Conservation (phyloP, 2,888 invertebrate genomes). For the Netelia melanura region DNA sequence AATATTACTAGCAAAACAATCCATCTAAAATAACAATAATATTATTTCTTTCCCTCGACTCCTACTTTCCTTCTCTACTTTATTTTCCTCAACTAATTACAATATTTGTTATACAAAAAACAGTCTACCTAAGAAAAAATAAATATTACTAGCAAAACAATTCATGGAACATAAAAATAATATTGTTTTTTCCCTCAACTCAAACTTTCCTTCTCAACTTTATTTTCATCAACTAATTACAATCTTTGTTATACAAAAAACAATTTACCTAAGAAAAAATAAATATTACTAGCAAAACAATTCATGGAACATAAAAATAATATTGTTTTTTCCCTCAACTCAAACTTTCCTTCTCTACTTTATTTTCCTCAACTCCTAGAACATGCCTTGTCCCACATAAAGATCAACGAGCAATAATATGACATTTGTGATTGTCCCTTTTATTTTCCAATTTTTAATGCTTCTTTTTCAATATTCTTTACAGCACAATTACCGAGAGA, state of each 20-base stretch:
- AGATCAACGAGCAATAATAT: constrained; percentile 48
- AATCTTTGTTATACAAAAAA: constrained; percentile 29
- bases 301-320: constrained; percentile 49
- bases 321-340: neutral
- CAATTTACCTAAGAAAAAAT: constrained; percentile 32
- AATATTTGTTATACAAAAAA: constrained; percentile 33
- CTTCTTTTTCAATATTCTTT: constrained; percentile 6
- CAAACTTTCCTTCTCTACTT: neutral
- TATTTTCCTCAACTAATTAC: too few relatives aligned
- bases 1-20: neutral
- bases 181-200: too few relatives aligned
- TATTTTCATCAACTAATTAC: too few relatives aligned
- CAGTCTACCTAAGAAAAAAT: neutral
- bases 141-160: too few relatives aligned
- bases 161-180: too few relatives aligned
- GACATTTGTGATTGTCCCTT: constrained; percentile 28
- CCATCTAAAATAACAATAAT: constrained; percentile 8
- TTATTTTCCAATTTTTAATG: constrained; percentile 25
- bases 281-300: constrained; percentile 38
- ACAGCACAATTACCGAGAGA: constrained; percentile 87
- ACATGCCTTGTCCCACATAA: constrained; percentile 44
- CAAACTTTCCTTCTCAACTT: too few relatives aligned
- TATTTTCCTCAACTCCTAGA: neutral
- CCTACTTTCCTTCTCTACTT: too few relatives aligned
- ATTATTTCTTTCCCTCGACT: too few relatives aligned